Base-by-base conservation (phyloP, 2,888 invertebrate genomes). In the Chrysina gloriosa region DNA sequence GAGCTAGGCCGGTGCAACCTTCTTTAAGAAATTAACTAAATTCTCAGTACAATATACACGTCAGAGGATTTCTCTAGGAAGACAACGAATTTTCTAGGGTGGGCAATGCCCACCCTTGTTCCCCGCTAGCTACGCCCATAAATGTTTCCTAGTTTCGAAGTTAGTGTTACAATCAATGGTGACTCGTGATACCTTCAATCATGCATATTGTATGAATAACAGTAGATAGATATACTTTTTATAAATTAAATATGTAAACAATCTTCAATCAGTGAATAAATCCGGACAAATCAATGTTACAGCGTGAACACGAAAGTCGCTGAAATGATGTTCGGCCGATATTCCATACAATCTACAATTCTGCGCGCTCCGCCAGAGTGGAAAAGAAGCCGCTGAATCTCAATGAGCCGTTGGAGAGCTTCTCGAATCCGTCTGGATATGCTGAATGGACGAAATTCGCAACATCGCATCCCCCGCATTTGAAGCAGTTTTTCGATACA, bases 371-470 rank as follows among this genome's bases (percentile, higher is more conserved):
- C 63, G 21, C 9, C 34, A 61, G 63, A 69, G 69, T 66, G 58
- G 68, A 54, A 69, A 58, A 68, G 54, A 48, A 69, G 68, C 65
- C 48, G 65, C 58, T 63, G 70, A 72, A 72, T 72, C 70, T 58
- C 65, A 71, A 72, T 65, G 72, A 70, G 68, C 69, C 63, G 69
- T 69, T 67, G 58, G 63, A 65, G 67, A 65, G 67, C 63, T 63
- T 66, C 68, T 68, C 64, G 29, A 70, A 65, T 48, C 63, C 68
- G 69, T 70, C 52, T 64, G 71, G 69, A 72, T 72, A 72, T 71
- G 72, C 72, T 71, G 72, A 72, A 71, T 63, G 69, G 71, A 67
- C 70, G 65, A 34, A 58, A 68, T 66, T 67, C 64, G 48, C 66
- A 61, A 52, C 69, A 65, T 65, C 48, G 25, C n/a, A n/a, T n/a